phyloP scores from a whole-genome alignment of 2,113 vertebrate species.

The Trematomus loennbergii region DNA sequence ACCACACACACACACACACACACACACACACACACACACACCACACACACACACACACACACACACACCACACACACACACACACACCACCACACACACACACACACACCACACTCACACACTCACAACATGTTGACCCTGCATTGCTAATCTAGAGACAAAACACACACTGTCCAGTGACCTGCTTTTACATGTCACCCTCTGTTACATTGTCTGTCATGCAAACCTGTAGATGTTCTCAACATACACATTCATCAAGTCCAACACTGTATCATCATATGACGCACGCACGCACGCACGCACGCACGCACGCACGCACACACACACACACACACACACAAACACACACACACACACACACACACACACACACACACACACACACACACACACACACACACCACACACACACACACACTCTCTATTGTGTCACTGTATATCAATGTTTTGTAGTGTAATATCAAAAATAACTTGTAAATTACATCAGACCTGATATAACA shows the following conservation, averaged over 20 bases:
- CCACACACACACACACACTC: no score
- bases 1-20: conserved; percentile 36
- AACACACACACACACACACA: no score
- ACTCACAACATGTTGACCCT: conserved; percentile 19
- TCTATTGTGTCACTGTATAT: no score
- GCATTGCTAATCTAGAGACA: conserved; percentile 46
- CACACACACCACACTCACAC: conserved; percentile 12
- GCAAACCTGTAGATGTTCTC: conserved; percentile 74
- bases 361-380: no score
- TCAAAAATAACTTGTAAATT: background rate
- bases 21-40: conserved; percentile 40
- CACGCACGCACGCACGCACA: background rate
- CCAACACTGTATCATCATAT: background rate
- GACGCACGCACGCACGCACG: background rate
- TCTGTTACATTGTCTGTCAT: conserved; percentile 44
- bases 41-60: background rate
- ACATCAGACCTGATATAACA: background rate
- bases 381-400: no score
- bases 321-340: no score
- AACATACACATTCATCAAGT: conserved; percentile 62
- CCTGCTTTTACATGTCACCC: conserved; percentile 69
- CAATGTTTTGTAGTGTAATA: no score
- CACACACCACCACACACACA: background rate
- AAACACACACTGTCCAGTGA: conserved; percentile 68
- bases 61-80: background rate